These are phyloP conservation scores for Pantala flavescens DNA, from an alignment of 1,140 invertebrate genomes.

Conservation along the genomic window DNA sequence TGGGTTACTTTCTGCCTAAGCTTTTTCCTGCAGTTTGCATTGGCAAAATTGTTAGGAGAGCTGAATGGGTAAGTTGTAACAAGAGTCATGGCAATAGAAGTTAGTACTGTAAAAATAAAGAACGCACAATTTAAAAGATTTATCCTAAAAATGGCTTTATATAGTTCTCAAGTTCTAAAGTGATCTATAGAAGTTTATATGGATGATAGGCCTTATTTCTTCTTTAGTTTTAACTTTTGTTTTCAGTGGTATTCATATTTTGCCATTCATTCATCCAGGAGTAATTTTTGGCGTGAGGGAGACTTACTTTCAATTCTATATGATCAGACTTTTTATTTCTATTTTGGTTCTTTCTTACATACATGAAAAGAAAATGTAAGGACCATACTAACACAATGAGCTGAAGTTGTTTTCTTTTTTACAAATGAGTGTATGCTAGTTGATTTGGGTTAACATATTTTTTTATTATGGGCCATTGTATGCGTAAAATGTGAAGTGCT, in stretches of 20 bases:
- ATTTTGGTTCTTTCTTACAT: no score
- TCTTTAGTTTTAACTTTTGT: not conserved
- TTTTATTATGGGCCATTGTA: not conserved
- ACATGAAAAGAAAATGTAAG: no score
- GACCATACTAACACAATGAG: no score
- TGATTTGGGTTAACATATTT: not conserved
- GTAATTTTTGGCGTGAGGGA: no score
- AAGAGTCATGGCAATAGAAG: conserved; percentile 3
- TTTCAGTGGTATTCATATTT: not conserved
- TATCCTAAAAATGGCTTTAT: not conserved
- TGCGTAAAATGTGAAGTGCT: not conserved
- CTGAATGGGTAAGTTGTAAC: not conserved
- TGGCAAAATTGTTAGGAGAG: not conserved
- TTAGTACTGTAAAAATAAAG: not conserved
- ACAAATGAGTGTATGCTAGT: no score
- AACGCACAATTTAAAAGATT: conserved; percentile 6
- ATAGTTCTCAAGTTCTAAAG: not conserved
- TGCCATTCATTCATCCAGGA: not conserved
- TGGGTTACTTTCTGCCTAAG: not conserved
- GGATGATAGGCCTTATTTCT: not conserved
- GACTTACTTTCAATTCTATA: no score
- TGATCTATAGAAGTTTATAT: not conserved
- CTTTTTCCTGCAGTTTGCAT: no score
- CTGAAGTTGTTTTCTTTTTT: no score
- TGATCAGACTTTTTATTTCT: no score